These are phyloP conservation scores for Noctua janthe DNA, from an alignment of 2,888 invertebrate species.

Conservation along the genomic window DNA sequence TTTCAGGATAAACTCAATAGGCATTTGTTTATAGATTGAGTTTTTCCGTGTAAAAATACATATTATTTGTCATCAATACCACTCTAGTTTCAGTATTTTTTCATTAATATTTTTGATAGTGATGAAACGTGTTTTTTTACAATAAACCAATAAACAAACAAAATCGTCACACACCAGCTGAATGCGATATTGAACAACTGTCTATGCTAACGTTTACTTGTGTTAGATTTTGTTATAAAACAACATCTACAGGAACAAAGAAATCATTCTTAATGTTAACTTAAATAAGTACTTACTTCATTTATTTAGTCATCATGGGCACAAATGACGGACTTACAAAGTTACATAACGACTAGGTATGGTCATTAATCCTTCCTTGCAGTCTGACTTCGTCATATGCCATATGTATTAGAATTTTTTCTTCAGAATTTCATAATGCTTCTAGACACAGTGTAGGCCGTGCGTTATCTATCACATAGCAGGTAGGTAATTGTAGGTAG, in stretches of 20 bases:
- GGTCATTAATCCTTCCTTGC: not conserved
- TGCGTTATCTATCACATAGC: not conserved
- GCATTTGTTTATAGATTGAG: not conserved
- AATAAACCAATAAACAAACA: not conserved
- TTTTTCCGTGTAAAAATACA: not conserved
- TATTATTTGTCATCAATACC: not conserved
- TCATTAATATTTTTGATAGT: not conserved
- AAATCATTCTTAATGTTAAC: no score
- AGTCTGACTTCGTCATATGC: not conserved
- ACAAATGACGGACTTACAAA: not conserved
- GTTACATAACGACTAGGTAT: not conserved
- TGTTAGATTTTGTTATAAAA: not conserved
- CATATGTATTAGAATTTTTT: not conserved
- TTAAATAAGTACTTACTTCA: not conserved
- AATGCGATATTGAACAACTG: not conserved
- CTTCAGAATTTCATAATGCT: not conserved
- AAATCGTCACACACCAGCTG: not conserved
- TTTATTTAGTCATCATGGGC: not conserved
- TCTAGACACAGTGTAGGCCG: not conserved
- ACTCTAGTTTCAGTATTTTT: not conserved
- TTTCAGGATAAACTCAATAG: not conserved
- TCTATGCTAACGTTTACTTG: not conserved
- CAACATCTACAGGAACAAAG: not conserved
- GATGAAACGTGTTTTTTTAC: not conserved
- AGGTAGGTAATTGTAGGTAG: not conserved